Percentiles rank a stretch among this genome's conserved stretches.
phyloP scores from a whole-genome alignment of 1,140 invertebrate species.

The Leguminivora glycinivorella region DNA sequence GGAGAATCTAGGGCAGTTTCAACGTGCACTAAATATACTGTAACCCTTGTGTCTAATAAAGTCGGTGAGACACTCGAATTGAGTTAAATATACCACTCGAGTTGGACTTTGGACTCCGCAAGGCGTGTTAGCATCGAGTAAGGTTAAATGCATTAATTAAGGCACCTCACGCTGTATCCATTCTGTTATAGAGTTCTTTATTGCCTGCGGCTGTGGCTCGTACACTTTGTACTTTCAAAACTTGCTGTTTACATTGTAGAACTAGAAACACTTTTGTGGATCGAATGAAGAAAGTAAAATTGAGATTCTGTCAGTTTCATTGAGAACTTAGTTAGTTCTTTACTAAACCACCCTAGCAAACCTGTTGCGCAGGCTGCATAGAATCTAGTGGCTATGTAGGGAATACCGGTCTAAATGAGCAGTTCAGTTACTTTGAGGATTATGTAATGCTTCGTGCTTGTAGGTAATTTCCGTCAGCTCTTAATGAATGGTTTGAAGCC shows the following conservation, averaged over 20 bases:
- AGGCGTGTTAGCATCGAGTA: conserved; percentile 22
- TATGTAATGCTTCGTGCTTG: conserved; percentile 13
- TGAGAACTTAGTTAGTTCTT: background rate
- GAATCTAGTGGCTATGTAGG: background rate
- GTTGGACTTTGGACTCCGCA: conserved; percentile 47
- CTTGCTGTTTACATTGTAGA: background rate
- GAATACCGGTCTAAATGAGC: conserved; percentile 12
- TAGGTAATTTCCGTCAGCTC: too few relatives aligned
- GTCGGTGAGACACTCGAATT: conserved; percentile 33
- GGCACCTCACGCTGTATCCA: conserved; percentile 2
- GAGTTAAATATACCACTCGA: conserved; percentile 42
- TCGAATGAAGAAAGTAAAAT: background rate
- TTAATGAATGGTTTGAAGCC: too few relatives aligned
- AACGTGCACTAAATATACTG: conserved; percentile 15
- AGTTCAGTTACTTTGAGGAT: background rate
- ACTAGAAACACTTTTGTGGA: background rate
- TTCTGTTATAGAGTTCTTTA: background rate
- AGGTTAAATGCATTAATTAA: conserved; percentile 24
- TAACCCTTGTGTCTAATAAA: conserved; percentile 33
- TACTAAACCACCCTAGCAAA: background rate
- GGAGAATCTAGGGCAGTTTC: conserved; percentile 12
- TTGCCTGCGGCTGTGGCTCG: background rate
- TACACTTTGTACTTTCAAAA: conserved; percentile 6
- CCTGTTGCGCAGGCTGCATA: background rate
- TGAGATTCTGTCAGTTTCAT: background rate